A percentile compares a stretch with the other conserved stretches of the same genome.
phyloP scores from a whole-genome alignment of 2,797 vertebrate species.

The Kryptopterus vitreolus region DNA sequence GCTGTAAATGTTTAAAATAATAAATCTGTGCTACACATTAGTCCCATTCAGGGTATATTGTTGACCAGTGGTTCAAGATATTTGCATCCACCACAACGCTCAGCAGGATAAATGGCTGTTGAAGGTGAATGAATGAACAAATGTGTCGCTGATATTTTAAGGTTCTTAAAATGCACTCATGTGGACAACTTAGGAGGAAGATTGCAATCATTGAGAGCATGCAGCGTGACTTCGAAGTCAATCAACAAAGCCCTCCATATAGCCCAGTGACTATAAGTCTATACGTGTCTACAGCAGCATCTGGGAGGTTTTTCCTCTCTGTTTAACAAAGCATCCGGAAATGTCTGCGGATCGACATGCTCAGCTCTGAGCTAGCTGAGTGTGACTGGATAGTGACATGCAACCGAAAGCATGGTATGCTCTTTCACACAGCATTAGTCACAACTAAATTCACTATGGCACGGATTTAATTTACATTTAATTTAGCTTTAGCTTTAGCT shows the following conservation, averaged over 20 bases:
- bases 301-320: neutral
- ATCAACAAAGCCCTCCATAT: neutral
- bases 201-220: neutral
- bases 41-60: neutral
- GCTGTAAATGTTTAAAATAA: neutral
- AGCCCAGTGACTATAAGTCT: neutral
- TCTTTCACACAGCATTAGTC: neutral
- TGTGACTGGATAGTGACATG: neutral
- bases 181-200: neutral
- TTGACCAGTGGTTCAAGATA: neutral
- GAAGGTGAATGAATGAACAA: neutral
- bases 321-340: neutral
- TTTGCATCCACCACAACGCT: neutral
- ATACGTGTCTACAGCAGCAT: neutral
- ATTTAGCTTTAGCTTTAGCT: too few relatives aligned
- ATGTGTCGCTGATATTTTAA: neutral
- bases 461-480: too few relatives aligned
- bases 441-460: neutral
- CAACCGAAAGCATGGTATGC: neutral
- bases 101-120: neutral
- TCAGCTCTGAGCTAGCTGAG: neutral
- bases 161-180: neutral
- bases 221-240: neutral
- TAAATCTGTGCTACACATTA: neutral
- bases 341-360: neutral